Base-by-base conservation (phyloP, 2,113 vertebrate genomes). In the Psophia crepitans region DNA sequence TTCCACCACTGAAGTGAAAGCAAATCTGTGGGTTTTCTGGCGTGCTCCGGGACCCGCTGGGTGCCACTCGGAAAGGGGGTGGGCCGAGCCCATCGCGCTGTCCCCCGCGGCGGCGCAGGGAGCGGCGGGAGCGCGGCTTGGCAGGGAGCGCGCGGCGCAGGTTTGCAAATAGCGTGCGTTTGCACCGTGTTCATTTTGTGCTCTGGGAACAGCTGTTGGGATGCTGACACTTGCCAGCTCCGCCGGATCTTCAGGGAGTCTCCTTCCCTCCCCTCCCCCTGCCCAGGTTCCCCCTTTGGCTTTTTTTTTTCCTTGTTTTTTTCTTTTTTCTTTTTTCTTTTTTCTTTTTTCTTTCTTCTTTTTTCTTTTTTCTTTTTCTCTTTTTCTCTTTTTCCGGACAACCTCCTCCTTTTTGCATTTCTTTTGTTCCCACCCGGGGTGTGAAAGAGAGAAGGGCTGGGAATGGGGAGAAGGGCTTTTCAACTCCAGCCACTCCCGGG, bases 71-170 rank as follows among this genome's bases (percentile, higher is more conserved):
- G 43, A 43, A 12, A 43, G 18, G 54, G 39, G 58, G 14, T 1
- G 1, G 0, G 0, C 11, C 7, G 6, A 7, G 24, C 14, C 54
- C n/a, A 1, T 0, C 5, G 5, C 32, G 46, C 35, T 8, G 18
- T 51, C 19, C 56, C 2, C 37, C 22, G 2, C 56, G 2, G 1
- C 1, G 5, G 39, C 10, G 11, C 5, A 9, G 41, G 56, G n/a
- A 46, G 43, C 18, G 8, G 68, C 21, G 37, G 60, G 48, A 46
- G 32, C 2, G 9, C 8, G 3, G 69, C 39, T 32, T 8, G 9
- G 75, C 21, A 6, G 14, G 43, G 57, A 33, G 37, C 24, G 32
- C 4, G 1, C 2, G 5, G 54, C 1, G 32, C 2, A 3, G 32
- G 32, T 37, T n/a, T 27, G 54, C 69, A n/a, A 21, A 54, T 5